Conservation (phyloP, 2,113 vertebrate species). For the Podiceps cristatus region DNA sequence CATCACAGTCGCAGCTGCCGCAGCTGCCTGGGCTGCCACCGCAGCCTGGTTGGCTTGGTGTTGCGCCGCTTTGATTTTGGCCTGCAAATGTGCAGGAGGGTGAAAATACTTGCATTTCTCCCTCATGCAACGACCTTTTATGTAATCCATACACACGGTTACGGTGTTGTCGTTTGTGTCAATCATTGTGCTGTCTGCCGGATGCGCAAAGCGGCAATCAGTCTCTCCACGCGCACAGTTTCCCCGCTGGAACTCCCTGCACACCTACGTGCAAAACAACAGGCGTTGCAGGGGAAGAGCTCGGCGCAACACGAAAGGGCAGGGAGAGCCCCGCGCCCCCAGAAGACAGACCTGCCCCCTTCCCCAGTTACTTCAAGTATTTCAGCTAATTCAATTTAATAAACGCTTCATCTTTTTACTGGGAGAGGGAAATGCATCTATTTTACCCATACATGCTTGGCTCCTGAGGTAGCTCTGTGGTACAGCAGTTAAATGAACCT, state of each 20-base stretch:
- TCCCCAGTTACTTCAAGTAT: background rate
- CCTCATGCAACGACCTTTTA: conserved; percentile 98
- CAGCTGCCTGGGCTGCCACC: conserved; percentile 89
- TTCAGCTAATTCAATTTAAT: background rate
- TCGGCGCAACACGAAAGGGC: accelerated
- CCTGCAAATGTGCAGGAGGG: conserved; percentile 98
- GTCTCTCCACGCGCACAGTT: conserved; percentile 95
- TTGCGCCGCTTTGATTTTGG: conserved; percentile 97
- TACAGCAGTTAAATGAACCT: background rate
- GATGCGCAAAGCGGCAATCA: conserved; percentile 96
- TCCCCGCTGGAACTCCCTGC: conserved; percentile 95
- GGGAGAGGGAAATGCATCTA: background rate
- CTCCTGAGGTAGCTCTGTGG: background rate
- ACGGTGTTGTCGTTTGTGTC: conserved; percentile 96
- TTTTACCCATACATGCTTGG: background rate
- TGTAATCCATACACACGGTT: conserved; percentile 99
- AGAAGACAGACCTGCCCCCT: background rate
- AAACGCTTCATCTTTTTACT: background rate
- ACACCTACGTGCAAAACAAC: conserved; percentile 82
- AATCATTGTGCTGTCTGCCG: conserved; percentile 95
- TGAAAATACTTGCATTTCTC: conserved; percentile 99
- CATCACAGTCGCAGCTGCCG: conserved; percentile 91
- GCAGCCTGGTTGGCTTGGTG: conserved; percentile 94
- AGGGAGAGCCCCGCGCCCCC: background rate
- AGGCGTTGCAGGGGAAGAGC: conserved; percentile 42